Conservation (phyloP, 1,140 invertebrate genomes). For the Agrypnia vestita region DNA sequence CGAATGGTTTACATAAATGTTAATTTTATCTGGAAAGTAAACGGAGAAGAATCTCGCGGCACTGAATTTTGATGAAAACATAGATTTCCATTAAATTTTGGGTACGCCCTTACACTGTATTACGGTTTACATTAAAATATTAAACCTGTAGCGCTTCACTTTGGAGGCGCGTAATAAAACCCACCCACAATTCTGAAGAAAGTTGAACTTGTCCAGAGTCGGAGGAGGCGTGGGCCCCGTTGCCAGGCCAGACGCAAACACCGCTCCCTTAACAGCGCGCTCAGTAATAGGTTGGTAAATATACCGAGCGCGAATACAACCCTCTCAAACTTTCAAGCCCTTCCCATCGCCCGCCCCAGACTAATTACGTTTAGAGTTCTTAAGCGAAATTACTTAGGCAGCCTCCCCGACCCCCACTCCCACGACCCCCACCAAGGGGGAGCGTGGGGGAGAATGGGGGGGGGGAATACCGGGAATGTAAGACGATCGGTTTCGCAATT, state of each 20-base stretch:
- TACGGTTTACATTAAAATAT: conserved; percentile 48
- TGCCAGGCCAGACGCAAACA: conserved; percentile 49
- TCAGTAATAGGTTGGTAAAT: conserved; percentile 61
- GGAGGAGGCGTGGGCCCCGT: conserved; percentile 62
- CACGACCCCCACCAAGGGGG: conserved; percentile 64
- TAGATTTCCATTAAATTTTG: conserved; percentile 29
- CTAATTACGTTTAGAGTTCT: conserved; percentile 76
- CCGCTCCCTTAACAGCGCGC: conserved; percentile 56
- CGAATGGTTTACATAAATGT: too few species aligned
- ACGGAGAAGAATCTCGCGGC: background rate
- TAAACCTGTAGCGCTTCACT: conserved; percentile 54
- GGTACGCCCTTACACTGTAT: conserved; percentile 26
- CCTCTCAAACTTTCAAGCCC: conserved; percentile 75
- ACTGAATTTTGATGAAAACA: background rate
- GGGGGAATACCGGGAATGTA: conserved; percentile 60
- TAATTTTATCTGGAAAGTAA: too few species aligned
- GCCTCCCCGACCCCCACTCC: conserved; percentile 63
- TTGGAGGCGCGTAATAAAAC: conserved; percentile 57
- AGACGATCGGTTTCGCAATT: conserved; percentile 62
- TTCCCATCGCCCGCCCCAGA: conserved; percentile 75
- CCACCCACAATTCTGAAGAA: conserved; percentile 57
- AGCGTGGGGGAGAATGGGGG: conserved; percentile 50
- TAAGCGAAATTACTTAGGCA: conserved; percentile 76
- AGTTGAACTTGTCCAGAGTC: conserved; percentile 65
- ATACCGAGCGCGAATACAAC: conserved; percentile 69